Evolutionary conservation across 1,140 invertebrate genomes (phyloP), one percentile per base, ranked within the genome.

Genomic region (Hypothenemus hampei): DNA sequence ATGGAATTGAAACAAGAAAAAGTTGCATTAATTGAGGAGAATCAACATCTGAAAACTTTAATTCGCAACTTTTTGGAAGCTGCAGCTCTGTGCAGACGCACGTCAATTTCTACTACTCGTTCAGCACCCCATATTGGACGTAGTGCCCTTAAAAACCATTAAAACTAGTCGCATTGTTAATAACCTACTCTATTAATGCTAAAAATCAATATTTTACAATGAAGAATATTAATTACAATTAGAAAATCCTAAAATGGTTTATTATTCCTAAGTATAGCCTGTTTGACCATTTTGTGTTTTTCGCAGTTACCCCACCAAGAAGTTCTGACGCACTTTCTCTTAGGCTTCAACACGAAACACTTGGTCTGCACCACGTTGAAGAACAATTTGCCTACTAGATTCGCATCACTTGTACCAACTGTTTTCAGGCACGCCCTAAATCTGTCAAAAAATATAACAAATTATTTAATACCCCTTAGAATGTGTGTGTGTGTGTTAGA

Each of bases 331-430:
- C 93, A 96, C 1, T 85, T 73, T 56, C 82, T 81, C 55, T 88
- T 81, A 1, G 81, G 78, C 63, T 90, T 90, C 10, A 97, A 72
- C 1, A 89, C 79, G 71, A 97, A 97, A 67, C 93, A 97, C 65
- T 93, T 89, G 0, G 88, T 93, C 67, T 93, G 89, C 2, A 96
- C 83, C 0, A 95, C 78, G 69, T 96, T 93, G 77, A 97, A 97
- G 75, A 93, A 97, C 5, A 97, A 75, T 66, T 90, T 90, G 2
- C 93, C 93, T 62, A 97, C 90, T 55, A 95, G 80, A 66, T 93
- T 91, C 0, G 92, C 85, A 1, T 89, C 82, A 3, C 85, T 84
- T 0, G 90, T 88, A 52, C 83, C 80, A 0, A 89, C 84, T 73
- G 89, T 82, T 68, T 94, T 94, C 51, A 97, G 74, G 66, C 93